phyloP scores from a whole-genome alignment of 2,113 vertebrate genomes.

The Megaceryle torquata region DNA sequence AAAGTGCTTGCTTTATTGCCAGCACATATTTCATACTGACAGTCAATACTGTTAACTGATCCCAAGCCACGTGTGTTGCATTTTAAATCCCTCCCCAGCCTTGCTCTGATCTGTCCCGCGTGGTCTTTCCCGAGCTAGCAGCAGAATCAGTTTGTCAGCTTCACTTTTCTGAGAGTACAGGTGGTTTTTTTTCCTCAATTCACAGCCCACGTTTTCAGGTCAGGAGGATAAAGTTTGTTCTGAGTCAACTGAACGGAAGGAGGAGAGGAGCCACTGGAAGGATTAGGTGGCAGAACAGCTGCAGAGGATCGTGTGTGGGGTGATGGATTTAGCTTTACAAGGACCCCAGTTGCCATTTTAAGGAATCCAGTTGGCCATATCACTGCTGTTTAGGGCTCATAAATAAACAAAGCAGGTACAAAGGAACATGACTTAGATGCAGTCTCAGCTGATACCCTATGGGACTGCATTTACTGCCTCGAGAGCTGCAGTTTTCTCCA shows the following conservation, averaged over 20 bases:
- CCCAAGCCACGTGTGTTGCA: neutral
- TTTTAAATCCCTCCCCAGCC: constrained; percentile 5
- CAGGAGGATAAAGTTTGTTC: neutral
- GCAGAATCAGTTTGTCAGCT: neutral
- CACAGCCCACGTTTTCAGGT: neutral
- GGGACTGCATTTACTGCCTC: neutral
- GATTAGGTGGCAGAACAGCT: neutral
- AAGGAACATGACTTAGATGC: neutral
- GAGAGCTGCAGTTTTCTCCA: neutral
- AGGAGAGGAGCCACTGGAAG: neutral
- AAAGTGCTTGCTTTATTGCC: constrained; percentile 18
- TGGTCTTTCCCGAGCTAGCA: neutral
- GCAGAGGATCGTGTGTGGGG: neutral
- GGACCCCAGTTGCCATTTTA: neutral
- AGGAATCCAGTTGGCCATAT: neutral
- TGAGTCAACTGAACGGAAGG: neutral
- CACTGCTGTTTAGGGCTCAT: neutral
- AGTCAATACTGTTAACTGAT: constrained; percentile 36
- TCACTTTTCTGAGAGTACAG: neutral
- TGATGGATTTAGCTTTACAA: neutral
- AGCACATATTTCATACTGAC: constrained; percentile 47
- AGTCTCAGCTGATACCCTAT: neutral
- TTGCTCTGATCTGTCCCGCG: neutral
- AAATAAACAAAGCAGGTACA: neutral
- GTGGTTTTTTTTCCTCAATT: neutral